A percentile compares a stretch with the other conserved stretches of the same genome.
Evolutionary conservation across 2,113 vertebrate genomes (phyloP).

Genomic region (Anas platyrhynchos): DNA sequence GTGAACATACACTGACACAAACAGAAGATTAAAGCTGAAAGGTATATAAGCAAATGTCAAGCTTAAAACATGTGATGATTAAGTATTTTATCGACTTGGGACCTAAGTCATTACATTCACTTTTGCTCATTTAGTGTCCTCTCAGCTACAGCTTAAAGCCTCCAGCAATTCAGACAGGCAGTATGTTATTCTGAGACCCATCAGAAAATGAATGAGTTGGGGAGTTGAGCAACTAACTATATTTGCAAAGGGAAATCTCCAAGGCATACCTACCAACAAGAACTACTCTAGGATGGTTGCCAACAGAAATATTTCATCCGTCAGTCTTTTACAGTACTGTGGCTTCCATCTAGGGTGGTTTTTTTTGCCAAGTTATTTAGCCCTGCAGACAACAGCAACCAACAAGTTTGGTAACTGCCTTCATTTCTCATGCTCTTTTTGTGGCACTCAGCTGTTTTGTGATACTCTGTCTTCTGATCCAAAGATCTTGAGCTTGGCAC

Average conservation of each 20-base stretch:
- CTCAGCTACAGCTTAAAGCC: constrained; percentile 20
- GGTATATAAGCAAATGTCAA: background rate
- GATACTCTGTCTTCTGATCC: background rate
- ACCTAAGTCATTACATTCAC: constrained; percentile 1
- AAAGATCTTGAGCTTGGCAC: background rate
- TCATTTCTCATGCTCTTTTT: background rate
- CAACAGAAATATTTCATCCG: constrained; percentile 50
- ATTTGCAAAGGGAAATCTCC: constrained; percentile 41
- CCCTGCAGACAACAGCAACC: constrained; percentile 2
- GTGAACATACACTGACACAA: fast-evolving
- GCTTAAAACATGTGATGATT: background rate
- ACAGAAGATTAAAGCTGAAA: background rate
- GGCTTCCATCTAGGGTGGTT: background rate
- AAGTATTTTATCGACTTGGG: background rate
- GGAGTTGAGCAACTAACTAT: constrained; percentile 36
- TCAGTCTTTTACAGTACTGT: background rate
- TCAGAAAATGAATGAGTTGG: constrained; percentile 25
- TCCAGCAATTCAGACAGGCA: constrained; percentile 13
- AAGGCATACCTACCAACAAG: constrained; percentile 39
- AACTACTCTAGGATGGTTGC: constrained; percentile 20
- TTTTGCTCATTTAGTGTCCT: constrained; percentile 26
- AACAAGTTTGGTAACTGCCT: background rate
- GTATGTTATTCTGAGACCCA: constrained; percentile 18
- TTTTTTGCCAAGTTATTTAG: constrained; percentile 17
- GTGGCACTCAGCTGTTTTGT: background rate